phyloP scores from a whole-genome alignment of 2,113 vertebrate species.

The Ctenomys sociabilis region DNA sequence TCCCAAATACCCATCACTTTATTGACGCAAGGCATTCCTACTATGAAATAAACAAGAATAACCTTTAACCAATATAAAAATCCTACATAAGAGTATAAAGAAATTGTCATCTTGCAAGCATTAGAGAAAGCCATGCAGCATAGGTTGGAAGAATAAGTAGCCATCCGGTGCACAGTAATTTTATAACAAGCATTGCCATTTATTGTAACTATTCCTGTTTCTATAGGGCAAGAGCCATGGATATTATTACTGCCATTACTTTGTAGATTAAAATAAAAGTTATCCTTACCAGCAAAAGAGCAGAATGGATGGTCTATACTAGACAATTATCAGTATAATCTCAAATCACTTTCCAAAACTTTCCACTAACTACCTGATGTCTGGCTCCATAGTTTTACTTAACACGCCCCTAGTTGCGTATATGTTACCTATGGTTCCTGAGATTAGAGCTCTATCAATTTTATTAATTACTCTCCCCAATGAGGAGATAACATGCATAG shows the following conservation, averaged over 20 bases:
- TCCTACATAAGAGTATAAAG: not conserved
- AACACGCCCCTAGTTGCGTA: not conserved
- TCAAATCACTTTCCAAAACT: not conserved
- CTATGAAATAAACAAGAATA: not conserved
- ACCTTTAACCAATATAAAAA: not conserved
- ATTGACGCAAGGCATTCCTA: not conserved
- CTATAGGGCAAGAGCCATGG: not conserved
- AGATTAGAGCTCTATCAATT: not conserved
- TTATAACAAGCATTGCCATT: not conserved
- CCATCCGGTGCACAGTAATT: not conserved
- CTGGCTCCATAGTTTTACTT: not conserved
- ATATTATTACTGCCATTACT: not conserved
- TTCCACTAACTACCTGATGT: not conserved
- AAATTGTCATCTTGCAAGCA: not conserved
- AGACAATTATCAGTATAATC: not conserved
- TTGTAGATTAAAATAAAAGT: not conserved
- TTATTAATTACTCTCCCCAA: not conserved
- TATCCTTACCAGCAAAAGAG: not conserved
- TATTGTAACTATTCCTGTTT: not conserved
- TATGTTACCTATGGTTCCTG: not conserved
- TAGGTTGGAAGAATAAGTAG: not conserved
- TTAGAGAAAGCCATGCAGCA: not conserved
- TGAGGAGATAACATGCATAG: not conserved
- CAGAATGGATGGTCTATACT: not conserved
- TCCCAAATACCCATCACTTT: not conserved